Base-by-base conservation (phyloP, 2,888 invertebrate genomes). In the Hydrotaea diabolus region DNA sequence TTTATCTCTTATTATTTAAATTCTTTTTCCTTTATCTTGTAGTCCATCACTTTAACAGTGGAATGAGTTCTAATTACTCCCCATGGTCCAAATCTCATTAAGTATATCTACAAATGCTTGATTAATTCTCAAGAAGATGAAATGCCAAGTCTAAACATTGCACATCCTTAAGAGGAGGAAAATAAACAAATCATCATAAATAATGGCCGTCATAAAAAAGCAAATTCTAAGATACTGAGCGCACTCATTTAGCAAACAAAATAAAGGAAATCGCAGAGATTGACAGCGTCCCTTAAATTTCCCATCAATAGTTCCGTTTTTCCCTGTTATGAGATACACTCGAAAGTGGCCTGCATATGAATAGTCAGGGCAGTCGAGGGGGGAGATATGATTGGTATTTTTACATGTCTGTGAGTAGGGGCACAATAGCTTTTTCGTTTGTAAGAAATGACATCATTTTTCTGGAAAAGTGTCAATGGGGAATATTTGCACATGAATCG, bases 401-500 rank as follows among this genome's bases (percentile, higher is more conserved):
- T 49, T 49, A 7, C 7, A 2, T 31, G 31, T 2, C 31, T 31
- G 31, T 31, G 49, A 13, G 39, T 8, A 1, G 3, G 39, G 39
- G 4, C 39, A 11, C 1, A n/a, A 49, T 13, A n/a, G 15, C 49
- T n/a, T 49, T 49, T 2, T 49, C 15, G 49, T 15, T 49, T 49
- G 49, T 49, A 0, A 26, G 15, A 64, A 64, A 64, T 64, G 31
- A 64, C 36, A 64, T 64, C 31, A 64, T 39, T 64, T 64, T 64
- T 64, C 64, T 39, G 19, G n/a, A 15, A 64, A 62, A 64, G 64
- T 64, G 36, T 64, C 64, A 36, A 64, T 64, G 64, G 36, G 64
- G 64, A 64, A 64, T 64, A 64, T 31, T 36, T 64, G 64, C 36
- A 31, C 64, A 64, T 64, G 64, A 64, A 36, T 64, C 39, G 64